Percentiles rank a stretch among this genome's conserved stretches.
Conservation (phyloP, 2,113 vertebrate species). For the Petrocephalus zakoni region DNA sequence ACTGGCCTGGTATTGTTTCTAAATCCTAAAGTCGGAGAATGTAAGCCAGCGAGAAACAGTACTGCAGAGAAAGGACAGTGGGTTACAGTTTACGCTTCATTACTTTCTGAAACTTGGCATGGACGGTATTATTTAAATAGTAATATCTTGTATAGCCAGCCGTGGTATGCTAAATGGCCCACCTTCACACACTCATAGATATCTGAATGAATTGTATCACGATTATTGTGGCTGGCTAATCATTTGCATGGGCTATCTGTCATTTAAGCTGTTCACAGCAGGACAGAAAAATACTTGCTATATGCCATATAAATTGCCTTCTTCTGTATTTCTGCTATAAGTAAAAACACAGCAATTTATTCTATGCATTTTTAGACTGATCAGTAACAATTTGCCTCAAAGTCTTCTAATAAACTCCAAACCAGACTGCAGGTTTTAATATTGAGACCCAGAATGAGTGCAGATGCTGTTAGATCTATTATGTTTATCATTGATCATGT, state of each 20-base stretch:
- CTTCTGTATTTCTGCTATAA: not conserved
- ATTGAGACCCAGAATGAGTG: not conserved
- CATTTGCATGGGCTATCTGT: not conserved
- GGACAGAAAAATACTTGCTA: not conserved
- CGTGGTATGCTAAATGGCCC: not conserved
- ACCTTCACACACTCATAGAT: not conserved
- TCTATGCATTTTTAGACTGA: not conserved
- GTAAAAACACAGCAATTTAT: not conserved
- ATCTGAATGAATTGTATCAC: not conserved
- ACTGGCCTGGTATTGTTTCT: too few relatives aligned
- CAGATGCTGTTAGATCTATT: not conserved
- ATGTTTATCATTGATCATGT: too few relatives aligned
- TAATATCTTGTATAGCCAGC: not conserved
- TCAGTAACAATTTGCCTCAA: not conserved
- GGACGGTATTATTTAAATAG: not conserved
- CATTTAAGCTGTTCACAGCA: not conserved
- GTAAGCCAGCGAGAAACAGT: not conserved
- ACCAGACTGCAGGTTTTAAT: not conserved
- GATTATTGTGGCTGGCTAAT: not conserved
- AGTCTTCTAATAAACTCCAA: not conserved
- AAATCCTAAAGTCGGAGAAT: too few relatives aligned
- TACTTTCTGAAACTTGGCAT: not conserved
- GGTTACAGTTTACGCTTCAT: not conserved
- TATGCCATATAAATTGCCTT: not conserved
- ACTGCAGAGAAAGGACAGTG: not conserved